Conservation (phyloP, 2,888 invertebrate species). For the Anthophora plumipes region DNA sequence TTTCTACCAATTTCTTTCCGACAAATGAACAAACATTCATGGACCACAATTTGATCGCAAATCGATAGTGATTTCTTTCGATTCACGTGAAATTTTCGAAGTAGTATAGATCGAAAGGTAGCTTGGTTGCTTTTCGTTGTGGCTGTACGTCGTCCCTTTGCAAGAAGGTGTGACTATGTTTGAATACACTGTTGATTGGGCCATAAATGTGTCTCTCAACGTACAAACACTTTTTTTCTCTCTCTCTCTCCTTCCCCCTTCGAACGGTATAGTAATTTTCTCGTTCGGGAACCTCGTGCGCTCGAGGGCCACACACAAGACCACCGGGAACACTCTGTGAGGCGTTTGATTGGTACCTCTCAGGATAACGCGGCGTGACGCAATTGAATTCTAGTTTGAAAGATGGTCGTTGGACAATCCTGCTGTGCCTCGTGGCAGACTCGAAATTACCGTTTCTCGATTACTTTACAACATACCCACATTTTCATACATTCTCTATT, state of each 20-base stretch:
- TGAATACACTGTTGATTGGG: constrained; percentile 84
- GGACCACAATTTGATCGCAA: not conserved
- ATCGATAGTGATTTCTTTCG: not conserved
- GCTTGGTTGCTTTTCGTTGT: constrained; percentile 64
- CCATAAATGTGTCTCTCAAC: constrained; percentile 83
- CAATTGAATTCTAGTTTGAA: constrained; percentile 78
- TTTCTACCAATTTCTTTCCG: not conserved
- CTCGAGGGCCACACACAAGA: constrained; percentile 79
- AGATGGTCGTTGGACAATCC: constrained; percentile 39
- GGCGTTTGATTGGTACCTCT: constrained; percentile 76
- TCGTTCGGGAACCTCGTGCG: constrained; percentile 59
- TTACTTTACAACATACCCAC: constrained; percentile 25
- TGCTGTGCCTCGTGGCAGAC: constrained; percentile 10
- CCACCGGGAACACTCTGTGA: constrained; percentile 71
- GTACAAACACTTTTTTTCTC: constrained; percentile 77
- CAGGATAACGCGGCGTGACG: constrained; percentile 75
- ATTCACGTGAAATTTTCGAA: not conserved
- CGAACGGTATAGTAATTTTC: constrained; percentile 65
- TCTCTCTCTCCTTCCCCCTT: constrained; percentile 48
- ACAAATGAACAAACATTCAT: not conserved
- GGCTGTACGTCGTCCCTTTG: constrained; percentile 71
- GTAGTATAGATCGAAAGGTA: constrained; percentile 25
- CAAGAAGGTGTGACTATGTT: constrained; percentile 83
- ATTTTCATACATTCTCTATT: not conserved
- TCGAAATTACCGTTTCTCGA: constrained; percentile 44